Base-by-base conservation (phyloP, 2,113 vertebrate species). In the Leucoraja erinaceus region DNA sequence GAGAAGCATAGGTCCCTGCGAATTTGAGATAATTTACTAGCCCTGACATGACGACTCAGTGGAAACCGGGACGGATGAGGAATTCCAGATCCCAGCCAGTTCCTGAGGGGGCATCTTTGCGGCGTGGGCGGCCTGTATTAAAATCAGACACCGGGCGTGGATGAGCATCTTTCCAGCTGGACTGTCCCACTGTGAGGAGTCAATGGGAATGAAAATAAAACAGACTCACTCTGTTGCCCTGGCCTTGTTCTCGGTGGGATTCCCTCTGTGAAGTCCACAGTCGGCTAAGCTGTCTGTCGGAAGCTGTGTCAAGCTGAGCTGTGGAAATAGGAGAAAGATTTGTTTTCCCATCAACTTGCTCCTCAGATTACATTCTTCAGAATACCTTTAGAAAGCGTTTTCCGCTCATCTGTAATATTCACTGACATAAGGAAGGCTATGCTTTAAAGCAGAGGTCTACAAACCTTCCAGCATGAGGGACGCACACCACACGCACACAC, bases 241-340 rank as follows among this genome's bases (percentile, higher is more conserved):
- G 33, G 20, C 38, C 66, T 63, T 91, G 54, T 91, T 91, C 66
- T 72, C 68, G 1, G 68, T 0, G 33, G 66, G 33, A 28, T 91
- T 91, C 38, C 70, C 90, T 91, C 54, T 91, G 68, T 72, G 20
- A 54, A 91, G 22, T 47, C 90, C 47, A 16, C 68, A 72, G 33
- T 91, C 68, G 38, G 90, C 11, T 6, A 72, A 91, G 68, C 90
- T 72, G 66, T 91, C 90, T 74, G 66, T 47, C 18, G 70, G 90
- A 91, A 74, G 38, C 90, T 91, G 90, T 1, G 90, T 54, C 90
- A 91, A 54, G 68, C 90, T 91, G 68, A 74, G 68, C 90, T 91
- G 33, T 72, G 66, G 68, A 91, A 68, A 91, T 10, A 91, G 66
- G 38, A 91, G 66, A 47, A 61, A 8, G 33, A 91, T 68, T 47